Evolutionary conservation across 2,797 vertebrate species (phyloP).

Genomic region (Harpagifer antarcticus): DNA sequence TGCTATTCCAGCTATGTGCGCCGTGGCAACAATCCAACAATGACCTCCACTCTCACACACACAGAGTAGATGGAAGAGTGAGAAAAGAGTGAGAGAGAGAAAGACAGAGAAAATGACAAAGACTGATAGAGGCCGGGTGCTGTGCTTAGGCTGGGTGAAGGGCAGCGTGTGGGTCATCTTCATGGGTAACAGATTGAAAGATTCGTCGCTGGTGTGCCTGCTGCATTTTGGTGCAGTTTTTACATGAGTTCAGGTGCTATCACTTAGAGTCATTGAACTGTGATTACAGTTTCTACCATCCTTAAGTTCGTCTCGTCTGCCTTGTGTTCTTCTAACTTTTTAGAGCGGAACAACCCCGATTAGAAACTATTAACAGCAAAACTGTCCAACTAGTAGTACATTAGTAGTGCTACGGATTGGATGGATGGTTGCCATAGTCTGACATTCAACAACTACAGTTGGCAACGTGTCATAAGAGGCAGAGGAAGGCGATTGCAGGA

Average conservation of each 20-base stretch:
- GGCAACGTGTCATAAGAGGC: not conserved
- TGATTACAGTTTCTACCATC: constrained; percentile 10
- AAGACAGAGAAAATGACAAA: constrained; percentile 32
- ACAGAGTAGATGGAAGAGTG: constrained; percentile 31
- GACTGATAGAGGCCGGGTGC: constrained; percentile 9
- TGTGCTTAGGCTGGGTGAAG: constrained; percentile 8
- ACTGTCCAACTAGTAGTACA: not conserved
- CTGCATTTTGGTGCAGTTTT: constrained; percentile 8
- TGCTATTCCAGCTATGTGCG: constrained; percentile 76
- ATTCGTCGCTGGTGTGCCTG: not conserved
- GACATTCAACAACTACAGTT: not conserved
- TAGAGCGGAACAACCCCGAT: not conserved
- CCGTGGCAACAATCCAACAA: constrained; percentile 52
- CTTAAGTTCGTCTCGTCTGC: constrained; percentile 7
- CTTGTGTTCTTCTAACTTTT: not conserved
- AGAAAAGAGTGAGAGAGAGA: constrained; percentile 26
- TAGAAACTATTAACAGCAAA: not conserved
- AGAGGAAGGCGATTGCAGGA: not conserved
- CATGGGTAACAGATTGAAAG: not conserved
- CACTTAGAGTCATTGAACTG: constrained; percentile 16
- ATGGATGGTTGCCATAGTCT: not conserved
- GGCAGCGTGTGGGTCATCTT: constrained; percentile 11
- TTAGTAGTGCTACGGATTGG: too few relatives aligned
- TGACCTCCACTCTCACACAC: constrained; percentile 51
- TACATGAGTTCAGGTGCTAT: not conserved